Percentiles rank a stretch among this genome's conserved stretches.
Evolutionary conservation across 2,797 vertebrate species (phyloP).

Genomic region (Lindbergichthys nudifrons): DNA sequence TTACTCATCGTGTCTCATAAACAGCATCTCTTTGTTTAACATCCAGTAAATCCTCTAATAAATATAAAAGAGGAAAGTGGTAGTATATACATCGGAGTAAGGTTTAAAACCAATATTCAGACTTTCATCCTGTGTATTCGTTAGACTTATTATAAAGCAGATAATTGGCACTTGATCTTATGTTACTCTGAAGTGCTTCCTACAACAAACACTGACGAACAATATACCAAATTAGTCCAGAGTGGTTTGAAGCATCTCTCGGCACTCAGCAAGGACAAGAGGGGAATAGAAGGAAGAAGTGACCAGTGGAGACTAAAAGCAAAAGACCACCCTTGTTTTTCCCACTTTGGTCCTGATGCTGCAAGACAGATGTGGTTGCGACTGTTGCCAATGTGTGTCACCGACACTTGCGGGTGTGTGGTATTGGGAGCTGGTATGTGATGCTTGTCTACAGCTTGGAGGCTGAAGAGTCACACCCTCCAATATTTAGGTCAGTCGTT

Average conservation of each 20-base stretch:
- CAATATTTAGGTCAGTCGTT: slow-evolving; percentile 27
- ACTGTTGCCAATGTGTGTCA: slow-evolving; percentile 47
- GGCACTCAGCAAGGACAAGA: slow-evolving; percentile 11
- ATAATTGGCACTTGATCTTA: slow-evolving; percentile 46
- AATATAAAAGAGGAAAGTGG: slow-evolving; percentile 36
- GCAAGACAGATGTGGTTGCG: slow-evolving; percentile 54
- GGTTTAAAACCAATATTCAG: slow-evolving; percentile 37
- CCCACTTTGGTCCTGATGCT: slow-evolving; percentile 50
- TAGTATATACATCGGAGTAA: slow-evolving; percentile 2
- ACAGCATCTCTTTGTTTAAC: slow-evolving; percentile 49
- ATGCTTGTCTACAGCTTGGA: slow-evolving; percentile 41
- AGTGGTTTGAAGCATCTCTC: slow-evolving; percentile 22
- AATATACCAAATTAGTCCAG: slow-evolving; percentile 38
- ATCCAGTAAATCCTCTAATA: slow-evolving; percentile 38
- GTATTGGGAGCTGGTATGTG: slow-evolving; percentile 44
- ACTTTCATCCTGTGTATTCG: background rate
- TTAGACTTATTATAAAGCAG: slow-evolving; percentile 46
- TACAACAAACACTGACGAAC: slow-evolving; percentile 17
- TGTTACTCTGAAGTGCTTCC: slow-evolving; percentile 21
- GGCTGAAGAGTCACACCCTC: slow-evolving; percentile 33
- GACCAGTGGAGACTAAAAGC: slow-evolving; percentile 21
- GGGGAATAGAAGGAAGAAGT: slow-evolving; percentile 8
- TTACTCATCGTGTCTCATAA: slow-evolving; percentile 57
- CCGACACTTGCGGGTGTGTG: slow-evolving; percentile 44
- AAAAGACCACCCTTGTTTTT: slow-evolving; percentile 30